A percentile compares a stretch with the other conserved stretches of the same genome.
Conservation (phyloP, 2,888 invertebrate species). For the Pseudoips prasinana region DNA sequence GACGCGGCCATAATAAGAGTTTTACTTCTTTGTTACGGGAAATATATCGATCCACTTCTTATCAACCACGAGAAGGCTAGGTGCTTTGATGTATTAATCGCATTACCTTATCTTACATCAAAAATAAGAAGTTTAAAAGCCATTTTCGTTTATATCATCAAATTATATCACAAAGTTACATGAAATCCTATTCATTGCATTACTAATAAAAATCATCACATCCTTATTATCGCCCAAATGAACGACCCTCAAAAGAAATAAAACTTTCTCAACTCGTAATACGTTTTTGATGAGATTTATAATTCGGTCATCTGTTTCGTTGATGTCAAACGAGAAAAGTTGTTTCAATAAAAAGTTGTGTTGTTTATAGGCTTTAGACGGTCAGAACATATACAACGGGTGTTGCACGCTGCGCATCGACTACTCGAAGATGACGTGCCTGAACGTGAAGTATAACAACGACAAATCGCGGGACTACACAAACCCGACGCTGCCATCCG, state of each 20-base stretch:
- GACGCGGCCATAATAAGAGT: slow-evolving; percentile 58
- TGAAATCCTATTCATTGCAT: slow-evolving; percentile 28
- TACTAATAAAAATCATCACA: slow-evolving; percentile 29
- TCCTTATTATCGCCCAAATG: slow-evolving; percentile 33
- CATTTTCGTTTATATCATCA: slow-evolving; percentile 13
- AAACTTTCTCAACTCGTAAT: slow-evolving; percentile 39
- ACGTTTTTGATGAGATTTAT: slow-evolving; percentile 44
- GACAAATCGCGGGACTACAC: slow-evolving; percentile 99
- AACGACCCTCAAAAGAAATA: slow-evolving; percentile 38
- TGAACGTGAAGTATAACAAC: slow-evolving; percentile 99
- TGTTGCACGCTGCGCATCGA: slow-evolving; percentile 99
- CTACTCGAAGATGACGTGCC: slow-evolving; percentile 98
- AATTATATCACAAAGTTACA: slow-evolving; percentile 31
- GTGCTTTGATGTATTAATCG: slow-evolving; percentile 2
- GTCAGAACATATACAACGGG: slow-evolving; percentile 99
- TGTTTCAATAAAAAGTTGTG: slow-evolving; percentile 35
- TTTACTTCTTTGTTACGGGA: slow-evolving; percentile 44
- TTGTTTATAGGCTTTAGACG: slow-evolving; percentile 91
- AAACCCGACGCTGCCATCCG: slow-evolving; percentile 98
- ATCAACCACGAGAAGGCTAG: slow-evolving; percentile 15
- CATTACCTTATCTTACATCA: slow-evolving; percentile 8
- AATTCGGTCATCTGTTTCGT: slow-evolving; percentile 35
- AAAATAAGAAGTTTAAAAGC: slow-evolving; percentile 4
- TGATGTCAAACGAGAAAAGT: slow-evolving; percentile 46
- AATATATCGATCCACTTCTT: slow-evolving; percentile 31